A percentile compares a stretch with the other conserved stretches of the same genome.
Conservation (phyloP, 2,888 invertebrate genomes). For the Macaria liturata region DNA sequence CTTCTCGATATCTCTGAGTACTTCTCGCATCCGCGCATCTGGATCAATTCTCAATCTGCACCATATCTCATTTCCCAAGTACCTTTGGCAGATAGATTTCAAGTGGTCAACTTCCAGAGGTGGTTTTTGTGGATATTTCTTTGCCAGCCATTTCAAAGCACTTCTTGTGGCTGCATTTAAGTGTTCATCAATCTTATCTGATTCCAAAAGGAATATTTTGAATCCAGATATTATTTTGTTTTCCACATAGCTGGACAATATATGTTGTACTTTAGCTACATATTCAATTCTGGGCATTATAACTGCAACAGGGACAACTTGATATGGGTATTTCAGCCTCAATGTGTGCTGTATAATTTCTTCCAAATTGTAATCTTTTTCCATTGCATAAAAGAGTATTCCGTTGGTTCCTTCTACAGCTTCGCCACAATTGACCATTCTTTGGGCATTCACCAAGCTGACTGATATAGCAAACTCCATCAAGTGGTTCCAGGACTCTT, state of each 20-base stretch:
- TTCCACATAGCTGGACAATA: slow-evolving; percentile 50
- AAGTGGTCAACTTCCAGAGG: slow-evolving; percentile 83
- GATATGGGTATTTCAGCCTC: slow-evolving; percentile 65
- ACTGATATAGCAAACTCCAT: slow-evolving; percentile 77
- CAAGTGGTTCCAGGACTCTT: slow-evolving; percentile 74
- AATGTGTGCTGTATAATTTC: slow-evolving; percentile 57
- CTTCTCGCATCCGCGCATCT: slow-evolving; percentile 62
- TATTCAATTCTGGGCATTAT: slow-evolving; percentile 55
- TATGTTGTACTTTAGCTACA: slow-evolving; percentile 42
- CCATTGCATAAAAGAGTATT: slow-evolving; percentile 63
- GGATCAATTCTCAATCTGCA: slow-evolving; percentile 71
- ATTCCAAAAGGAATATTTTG: slow-evolving; percentile 60
- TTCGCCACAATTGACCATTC: slow-evolving; percentile 45
- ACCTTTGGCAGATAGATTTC: slow-evolving; percentile 79
- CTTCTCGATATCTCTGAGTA: slow-evolving; percentile 81
- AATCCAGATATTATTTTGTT: slow-evolving; percentile 61
- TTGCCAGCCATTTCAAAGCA: slow-evolving; percentile 78
- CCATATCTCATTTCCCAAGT: slow-evolving; percentile 86
- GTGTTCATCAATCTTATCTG: slow-evolving; percentile 53
- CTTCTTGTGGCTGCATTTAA: slow-evolving; percentile 60
- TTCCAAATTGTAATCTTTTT: slow-evolving; percentile 50
- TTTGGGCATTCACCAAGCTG: slow-evolving; percentile 55
- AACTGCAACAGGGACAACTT: slow-evolving; percentile 68
- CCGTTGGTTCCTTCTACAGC: slow-evolving; percentile 74
- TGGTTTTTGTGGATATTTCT: slow-evolving; percentile 72